Evolutionary conservation across 1,140 invertebrate genomes (phyloP).

Genomic region (Leptopilina boulardi): DNA sequence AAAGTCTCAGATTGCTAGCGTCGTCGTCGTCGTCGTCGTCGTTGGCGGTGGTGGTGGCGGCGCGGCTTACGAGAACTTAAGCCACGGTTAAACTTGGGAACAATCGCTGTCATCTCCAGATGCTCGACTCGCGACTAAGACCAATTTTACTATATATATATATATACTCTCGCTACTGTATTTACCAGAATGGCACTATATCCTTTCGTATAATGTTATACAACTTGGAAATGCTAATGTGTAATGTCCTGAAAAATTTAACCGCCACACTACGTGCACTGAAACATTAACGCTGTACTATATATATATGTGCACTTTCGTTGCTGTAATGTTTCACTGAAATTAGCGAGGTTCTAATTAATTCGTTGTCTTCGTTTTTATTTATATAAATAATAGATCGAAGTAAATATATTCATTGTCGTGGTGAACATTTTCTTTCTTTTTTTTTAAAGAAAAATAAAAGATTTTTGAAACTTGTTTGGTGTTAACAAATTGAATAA

Average conservation of each 20-base stretch:
- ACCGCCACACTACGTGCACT: constrained; percentile 2
- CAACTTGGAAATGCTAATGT: constrained; percentile 9
- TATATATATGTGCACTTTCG: background rate
- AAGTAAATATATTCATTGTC: no score
- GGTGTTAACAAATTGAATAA: no score
- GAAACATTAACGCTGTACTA: background rate
- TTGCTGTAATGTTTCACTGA: background rate
- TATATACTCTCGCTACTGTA: constrained; percentile 6
- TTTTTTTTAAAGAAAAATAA: no score
- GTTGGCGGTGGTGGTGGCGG: no score
- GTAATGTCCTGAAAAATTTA: constrained; percentile 17
- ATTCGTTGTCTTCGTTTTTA: no score
- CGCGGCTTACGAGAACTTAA: constrained; percentile 15
- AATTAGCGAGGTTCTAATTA: background rate
- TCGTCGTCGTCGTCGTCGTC: background rate
- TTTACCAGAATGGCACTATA: constrained; percentile 17
- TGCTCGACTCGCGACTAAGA: constrained; percentile 36
- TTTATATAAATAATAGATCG: no score
- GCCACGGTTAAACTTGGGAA: constrained; percentile 57
- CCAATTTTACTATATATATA: background rate
- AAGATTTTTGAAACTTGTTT: no score
- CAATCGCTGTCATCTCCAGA: constrained; percentile 62
- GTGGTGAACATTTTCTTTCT: no score
- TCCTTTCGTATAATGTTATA: constrained; percentile 5
- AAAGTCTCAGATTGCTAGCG: constrained; percentile 5